Evolutionary conservation across 2,113 vertebrate species (phyloP).

Genomic region (Dasyprocta punctata): DNA sequence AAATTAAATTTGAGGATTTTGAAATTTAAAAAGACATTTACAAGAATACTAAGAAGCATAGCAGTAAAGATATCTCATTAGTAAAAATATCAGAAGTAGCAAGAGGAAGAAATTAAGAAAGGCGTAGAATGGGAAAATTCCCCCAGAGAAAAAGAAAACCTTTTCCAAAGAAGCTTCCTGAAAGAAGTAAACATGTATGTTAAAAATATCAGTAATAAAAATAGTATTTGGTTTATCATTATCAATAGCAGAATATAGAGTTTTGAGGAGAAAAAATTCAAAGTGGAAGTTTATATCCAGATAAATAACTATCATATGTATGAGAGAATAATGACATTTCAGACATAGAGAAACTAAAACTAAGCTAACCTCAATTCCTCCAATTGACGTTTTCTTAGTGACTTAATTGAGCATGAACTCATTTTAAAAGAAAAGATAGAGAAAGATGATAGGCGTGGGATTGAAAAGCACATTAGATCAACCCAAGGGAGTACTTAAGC

Average conservation of each 20-base stretch:
- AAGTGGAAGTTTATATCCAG: background rate
- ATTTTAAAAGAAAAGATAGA: background rate
- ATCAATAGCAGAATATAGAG: background rate
- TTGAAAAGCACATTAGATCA: background rate
- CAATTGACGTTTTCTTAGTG: background rate
- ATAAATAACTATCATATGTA: background rate
- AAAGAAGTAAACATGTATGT: background rate
- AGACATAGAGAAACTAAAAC: background rate
- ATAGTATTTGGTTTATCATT: background rate
- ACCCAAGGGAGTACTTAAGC: background rate
- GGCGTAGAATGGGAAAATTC: background rate
- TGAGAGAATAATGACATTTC: background rate
- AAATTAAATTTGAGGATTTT: background rate
- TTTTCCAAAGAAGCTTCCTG: background rate
- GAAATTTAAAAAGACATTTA: background rate
- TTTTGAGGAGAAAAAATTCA: background rate
- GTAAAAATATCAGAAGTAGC: background rate
- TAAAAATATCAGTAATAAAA: background rate
- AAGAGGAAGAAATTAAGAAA: background rate
- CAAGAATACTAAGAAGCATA: background rate
- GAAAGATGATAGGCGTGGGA: background rate
- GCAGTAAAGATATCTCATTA: background rate
- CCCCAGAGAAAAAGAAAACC: background rate
- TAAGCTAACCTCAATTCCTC: background rate
- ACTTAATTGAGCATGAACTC: background rate